These are phyloP conservation scores for Saccopteryx bilineata DNA, from an alignment of 2,113 vertebrate genomes.

Conservation along the genomic window DNA sequence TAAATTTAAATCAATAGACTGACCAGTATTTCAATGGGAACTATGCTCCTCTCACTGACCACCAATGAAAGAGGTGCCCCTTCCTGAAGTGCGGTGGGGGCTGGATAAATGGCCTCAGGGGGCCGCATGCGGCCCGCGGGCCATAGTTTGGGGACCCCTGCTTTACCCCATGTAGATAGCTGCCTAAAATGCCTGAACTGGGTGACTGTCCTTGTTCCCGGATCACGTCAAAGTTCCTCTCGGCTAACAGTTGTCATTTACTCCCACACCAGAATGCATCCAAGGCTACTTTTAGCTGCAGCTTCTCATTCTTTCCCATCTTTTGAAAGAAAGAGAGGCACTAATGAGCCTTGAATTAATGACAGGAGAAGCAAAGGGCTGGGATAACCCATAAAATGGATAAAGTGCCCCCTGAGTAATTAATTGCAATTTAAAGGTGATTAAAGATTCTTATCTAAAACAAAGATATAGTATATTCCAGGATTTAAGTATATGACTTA, in stretches of 20 bases:
- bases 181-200: not conserved
- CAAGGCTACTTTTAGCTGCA: not conserved
- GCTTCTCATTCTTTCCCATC: not conserved
- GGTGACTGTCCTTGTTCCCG: not conserved
- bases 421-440: conserved; percentile 39
- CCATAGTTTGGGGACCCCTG: no score
- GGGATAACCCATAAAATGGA: conserved; percentile 56
- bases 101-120: no score
- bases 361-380: conserved; percentile 35
- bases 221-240: conserved; percentile 10
- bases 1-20: no score
- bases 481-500: not conserved
- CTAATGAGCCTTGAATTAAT: conserved; percentile 58
- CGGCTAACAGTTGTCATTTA: not conserved
- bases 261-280: not conserved
- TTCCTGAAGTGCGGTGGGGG: no score
- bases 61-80: no score
- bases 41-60: no score
- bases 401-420: conserved; percentile 58
- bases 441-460: conserved; percentile 41
- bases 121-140: no score
- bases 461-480: conserved; percentile 1
- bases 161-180: not conserved
- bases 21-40: no score
- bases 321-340: not conserved